These are phyloP conservation scores for Oreochromis spilurus DNA, from an alignment of 2,113 vertebrate species.

Conservation along the genomic window DNA sequence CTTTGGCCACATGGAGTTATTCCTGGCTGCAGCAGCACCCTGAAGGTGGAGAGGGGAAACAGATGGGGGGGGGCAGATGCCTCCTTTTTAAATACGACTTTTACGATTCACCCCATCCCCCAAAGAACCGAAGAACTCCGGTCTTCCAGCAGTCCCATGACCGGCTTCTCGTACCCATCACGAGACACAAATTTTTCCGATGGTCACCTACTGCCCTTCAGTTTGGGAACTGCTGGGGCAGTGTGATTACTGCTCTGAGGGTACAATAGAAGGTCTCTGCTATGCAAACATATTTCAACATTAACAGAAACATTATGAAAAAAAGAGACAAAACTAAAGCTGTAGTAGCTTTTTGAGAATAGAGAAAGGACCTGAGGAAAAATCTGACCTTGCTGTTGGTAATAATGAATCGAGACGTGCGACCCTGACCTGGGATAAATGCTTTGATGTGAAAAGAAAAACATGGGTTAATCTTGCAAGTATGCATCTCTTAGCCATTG, in stretches of 20 bases:
- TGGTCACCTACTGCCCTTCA: neutral
- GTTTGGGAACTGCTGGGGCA: neutral
- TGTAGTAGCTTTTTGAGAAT: neutral
- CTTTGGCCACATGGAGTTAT: constrained; percentile 54
- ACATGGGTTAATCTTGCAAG: neutral
- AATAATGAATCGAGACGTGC: neutral
- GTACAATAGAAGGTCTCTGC: neutral
- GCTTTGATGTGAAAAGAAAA: neutral
- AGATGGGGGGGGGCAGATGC: constrained; percentile 19
- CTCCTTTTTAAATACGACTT: constrained; percentile 56
- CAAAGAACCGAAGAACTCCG: neutral
- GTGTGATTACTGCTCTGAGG: neutral
- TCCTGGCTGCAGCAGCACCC: constrained; percentile 48
- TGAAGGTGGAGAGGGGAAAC: constrained; percentile 23
- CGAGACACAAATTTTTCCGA: neutral
- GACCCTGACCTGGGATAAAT: neutral
- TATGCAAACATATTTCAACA: neutral
- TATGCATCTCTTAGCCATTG: neutral
- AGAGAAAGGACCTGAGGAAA: neutral
- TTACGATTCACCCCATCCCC: constrained; percentile 35
- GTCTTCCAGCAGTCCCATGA: neutral
- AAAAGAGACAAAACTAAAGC: neutral
- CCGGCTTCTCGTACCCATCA: neutral
- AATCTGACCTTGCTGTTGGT: neutral
- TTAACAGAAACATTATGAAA: neutral